Percentiles rank a stretch among this genome's conserved stretches.
Evolutionary conservation across 2,888 invertebrate genomes (phyloP).

Genomic region (Phorcus lineatus): DNA sequence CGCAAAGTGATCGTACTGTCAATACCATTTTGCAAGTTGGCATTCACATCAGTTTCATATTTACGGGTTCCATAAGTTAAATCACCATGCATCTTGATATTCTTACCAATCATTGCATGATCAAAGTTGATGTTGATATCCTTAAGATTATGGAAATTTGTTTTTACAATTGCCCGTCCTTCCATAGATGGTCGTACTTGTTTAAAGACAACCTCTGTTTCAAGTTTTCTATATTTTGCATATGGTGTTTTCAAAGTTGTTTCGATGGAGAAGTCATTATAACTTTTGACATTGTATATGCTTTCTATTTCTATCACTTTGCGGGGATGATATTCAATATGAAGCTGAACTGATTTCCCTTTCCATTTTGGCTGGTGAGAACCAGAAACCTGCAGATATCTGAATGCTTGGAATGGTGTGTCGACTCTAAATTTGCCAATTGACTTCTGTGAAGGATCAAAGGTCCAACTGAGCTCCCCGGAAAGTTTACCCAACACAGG

Average conservation of each 20-base stretch:
- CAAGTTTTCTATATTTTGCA: neutral
- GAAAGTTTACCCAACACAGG: conserved; percentile 41
- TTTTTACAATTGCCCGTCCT: conserved; percentile 2
- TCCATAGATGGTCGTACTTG: neutral
- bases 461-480: conserved; percentile 32
- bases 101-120: neutral
- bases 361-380: conserved; percentile 28
- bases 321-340: conserved; percentile 38
- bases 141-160: conserved; percentile 2
- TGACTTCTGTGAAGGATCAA: conserved; percentile 31
- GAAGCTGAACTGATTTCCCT: conserved; percentile 28
- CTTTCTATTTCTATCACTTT: conserved; percentile 31
- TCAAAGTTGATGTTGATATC: conserved; percentile 1
- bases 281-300: conserved; percentile 28
- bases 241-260: conserved; percentile 2
- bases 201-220: neutral
- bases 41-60: conserved; percentile 14
- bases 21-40: neutral
- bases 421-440: conserved; percentile 42
- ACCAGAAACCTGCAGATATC: conserved; percentile 40
- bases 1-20: neutral
- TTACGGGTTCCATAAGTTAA: neutral
- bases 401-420: conserved; percentile 48
- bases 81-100: neutral
- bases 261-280: neutral